These are phyloP conservation scores for Archips xylosteana DNA, from an alignment of 2,888 invertebrate genomes.

Conservation along the genomic window DNA sequence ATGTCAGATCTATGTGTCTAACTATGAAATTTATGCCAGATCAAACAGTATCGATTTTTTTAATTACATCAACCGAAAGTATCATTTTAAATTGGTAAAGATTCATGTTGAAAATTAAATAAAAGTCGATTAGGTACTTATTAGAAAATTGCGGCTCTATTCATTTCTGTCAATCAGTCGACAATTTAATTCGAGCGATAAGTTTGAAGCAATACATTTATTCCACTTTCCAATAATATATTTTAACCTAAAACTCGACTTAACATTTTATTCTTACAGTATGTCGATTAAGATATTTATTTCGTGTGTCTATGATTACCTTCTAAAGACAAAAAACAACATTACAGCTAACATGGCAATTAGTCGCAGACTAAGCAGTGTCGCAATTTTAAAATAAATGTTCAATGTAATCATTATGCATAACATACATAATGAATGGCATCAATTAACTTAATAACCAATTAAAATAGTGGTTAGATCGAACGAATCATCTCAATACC, in stretches of 20 bases:
- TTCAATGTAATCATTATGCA: not conserved
- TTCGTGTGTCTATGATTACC: not conserved
- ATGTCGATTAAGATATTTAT: not conserved
- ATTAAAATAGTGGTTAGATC: conserved; percentile 8
- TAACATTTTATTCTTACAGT: not conserved
- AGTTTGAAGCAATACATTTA: no score
- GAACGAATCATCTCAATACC: not conserved
- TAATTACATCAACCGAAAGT: no score
- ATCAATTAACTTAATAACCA: conserved; percentile 8
- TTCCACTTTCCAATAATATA: no score
- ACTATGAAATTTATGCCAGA: no score
- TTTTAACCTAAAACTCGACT: not conserved
- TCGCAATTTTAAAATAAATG: conserved; percentile 1
- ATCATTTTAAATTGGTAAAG: no score
- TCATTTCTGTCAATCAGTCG: no score
- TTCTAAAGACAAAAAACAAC: not conserved
- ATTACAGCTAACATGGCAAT: not conserved
- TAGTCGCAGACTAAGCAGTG: conserved; percentile 2
- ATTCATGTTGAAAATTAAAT: no score
- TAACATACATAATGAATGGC: conserved; percentile 5
- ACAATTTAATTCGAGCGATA: no score
- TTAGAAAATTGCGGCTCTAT: no score
- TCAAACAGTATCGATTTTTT: no score
- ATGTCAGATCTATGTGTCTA: no score
- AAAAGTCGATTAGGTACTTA: no score